These are phyloP conservation scores for Autographa pulchrina DNA, from an alignment of 2,888 invertebrate species.

Conservation along the genomic window DNA sequence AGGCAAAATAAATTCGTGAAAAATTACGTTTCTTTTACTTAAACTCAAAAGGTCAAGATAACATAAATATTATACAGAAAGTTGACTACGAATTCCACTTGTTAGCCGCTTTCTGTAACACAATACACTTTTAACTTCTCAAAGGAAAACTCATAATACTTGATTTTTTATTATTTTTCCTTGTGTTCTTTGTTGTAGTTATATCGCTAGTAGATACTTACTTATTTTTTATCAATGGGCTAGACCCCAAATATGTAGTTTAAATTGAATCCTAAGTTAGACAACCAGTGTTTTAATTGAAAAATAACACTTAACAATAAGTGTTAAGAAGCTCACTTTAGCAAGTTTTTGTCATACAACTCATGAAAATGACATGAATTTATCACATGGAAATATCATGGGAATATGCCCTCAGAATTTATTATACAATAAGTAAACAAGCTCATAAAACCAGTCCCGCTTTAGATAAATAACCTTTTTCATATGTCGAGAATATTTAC, in stretches of 20 bases:
- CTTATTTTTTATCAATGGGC: too few species aligned
- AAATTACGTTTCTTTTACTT: too few species aligned
- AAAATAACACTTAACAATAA: too few species aligned
- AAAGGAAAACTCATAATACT: neutral
- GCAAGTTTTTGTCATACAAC: too few species aligned
- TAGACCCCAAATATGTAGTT: too few species aligned
- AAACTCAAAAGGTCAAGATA: neutral
- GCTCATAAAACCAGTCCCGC: neutral
- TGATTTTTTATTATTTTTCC: too few species aligned
- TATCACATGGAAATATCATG: neutral
- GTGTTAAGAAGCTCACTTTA: too few species aligned
- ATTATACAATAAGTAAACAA: conserved; percentile 4
- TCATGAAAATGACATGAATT: neutral
- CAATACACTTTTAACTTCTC: neutral
- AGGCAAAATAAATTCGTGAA: too few species aligned
- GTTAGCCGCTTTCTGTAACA: neutral
- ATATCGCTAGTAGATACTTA: too few species aligned
- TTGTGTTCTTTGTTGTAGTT: too few species aligned
- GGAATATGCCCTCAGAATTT: neutral
- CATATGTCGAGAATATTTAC: conserved; percentile 1
- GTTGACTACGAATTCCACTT: neutral
- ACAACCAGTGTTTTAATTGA: too few species aligned
- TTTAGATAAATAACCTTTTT: conserved; percentile 1
- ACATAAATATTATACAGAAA: neutral
- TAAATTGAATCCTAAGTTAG: too few species aligned